These are phyloP conservation scores for Drosophila erecta DNA, from an alignment of 1,140 invertebrate genomes.

Conservation along the genomic window DNA sequence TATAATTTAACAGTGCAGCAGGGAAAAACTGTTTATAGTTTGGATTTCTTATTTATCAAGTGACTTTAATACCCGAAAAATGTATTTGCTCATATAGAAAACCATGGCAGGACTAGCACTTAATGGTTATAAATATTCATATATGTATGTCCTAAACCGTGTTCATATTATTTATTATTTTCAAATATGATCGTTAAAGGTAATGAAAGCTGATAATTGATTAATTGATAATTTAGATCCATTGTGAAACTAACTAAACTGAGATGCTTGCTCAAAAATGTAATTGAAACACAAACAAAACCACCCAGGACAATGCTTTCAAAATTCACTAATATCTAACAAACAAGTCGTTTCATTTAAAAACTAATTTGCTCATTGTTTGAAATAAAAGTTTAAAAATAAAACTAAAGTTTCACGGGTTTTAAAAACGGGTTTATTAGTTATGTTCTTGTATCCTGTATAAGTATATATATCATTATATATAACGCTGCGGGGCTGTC, in stretches of 20 bases:
- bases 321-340: neutral
- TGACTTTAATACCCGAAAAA: neutral
- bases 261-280: slow-evolving; percentile 1
- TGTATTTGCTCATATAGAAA: neutral
- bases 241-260: neutral
- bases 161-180: neutral
- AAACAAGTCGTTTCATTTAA: slow-evolving; percentile 1
- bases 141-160: neutral
- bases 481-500: slow-evolving; percentile 53
- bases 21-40: no score
- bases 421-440: slow-evolving; percentile 79
- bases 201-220: neutral
- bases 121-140: slow-evolving; percentile 23
- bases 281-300: neutral
- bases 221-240: neutral
- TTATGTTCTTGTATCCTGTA: slow-evolving; percentile 67
- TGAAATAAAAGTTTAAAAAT: slow-evolving; percentile 43
- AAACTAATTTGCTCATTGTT: slow-evolving; percentile 27
- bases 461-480: slow-evolving; percentile 52
- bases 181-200: neutral
- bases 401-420: slow-evolving; percentile 40
- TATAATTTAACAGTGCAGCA: no score
- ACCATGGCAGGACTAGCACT: slow-evolving; percentile 12
- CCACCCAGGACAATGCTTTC: neutral
- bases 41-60: no score